phyloP scores from a whole-genome alignment of 2,888 invertebrate genomes.

The Piscicola geometra region DNA sequence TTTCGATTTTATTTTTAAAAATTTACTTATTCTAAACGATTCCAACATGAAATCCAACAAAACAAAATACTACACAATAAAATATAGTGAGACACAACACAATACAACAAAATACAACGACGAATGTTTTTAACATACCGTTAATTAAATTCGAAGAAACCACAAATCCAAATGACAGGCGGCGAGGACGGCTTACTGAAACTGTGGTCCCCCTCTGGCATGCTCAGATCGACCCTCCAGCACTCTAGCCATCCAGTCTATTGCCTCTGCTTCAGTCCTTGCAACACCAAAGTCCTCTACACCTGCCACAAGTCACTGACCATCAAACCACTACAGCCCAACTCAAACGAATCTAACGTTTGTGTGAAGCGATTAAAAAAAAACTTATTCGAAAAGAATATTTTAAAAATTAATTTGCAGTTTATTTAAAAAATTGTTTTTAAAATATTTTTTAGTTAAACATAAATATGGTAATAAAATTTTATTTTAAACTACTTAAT shows the following conservation, averaged over 20 bases:
- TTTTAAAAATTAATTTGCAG: background rate
- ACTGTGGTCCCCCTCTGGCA: conserved; percentile 91
- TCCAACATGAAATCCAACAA: no score
- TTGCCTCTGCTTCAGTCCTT: conserved; percentile 71
- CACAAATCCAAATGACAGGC: conserved; percentile 60
- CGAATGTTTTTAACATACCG: no score
- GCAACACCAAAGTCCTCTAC: conserved; percentile 61
- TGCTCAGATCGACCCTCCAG: conserved; percentile 78
- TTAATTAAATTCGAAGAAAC: no score
- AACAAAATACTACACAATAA: no score
- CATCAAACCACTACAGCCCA: conserved; percentile 62
- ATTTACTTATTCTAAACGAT: no score
- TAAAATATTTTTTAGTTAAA: no score
- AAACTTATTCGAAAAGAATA: background rate
- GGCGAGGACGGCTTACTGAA: conserved; percentile 95
- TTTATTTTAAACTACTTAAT: background rate
- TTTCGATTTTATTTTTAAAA: background rate
- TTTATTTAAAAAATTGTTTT: background rate
- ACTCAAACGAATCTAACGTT: conserved; percentile 60
- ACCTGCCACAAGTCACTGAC: conserved; percentile 61
- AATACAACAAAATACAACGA: no score
- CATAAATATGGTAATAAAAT: background rate
- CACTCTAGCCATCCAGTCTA: conserved; percentile 77
- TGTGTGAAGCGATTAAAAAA: conserved; percentile 26
- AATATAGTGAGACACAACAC: no score